Base-by-base conservation (phyloP, 1,140 invertebrate species). In the Schmidtea mediterranea region DNA sequence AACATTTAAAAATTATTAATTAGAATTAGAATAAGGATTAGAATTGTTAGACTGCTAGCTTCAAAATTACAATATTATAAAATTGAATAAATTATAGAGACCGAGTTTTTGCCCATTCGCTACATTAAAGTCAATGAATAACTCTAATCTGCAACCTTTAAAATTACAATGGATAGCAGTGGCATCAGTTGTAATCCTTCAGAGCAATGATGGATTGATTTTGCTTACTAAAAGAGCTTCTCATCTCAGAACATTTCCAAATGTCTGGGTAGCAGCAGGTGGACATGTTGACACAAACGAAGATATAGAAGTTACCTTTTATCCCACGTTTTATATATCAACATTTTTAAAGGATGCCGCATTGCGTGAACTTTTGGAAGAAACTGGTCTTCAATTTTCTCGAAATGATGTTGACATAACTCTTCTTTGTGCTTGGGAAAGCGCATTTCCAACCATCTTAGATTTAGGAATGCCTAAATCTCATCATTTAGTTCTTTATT, bases 211-310 rank as follows among this genome's bases (percentile, higher is more conserved):
- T 52, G 52, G 56, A 2, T 57, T 59, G 49, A 51, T 69, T 21
- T 49, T 69, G 18, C 52, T 69, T 12, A 66, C 63, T 6, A 55
- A 60, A 39, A 49, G 66, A 49, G 57, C 63, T 6, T 46, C 48
- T 3, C 58, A 61, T 50, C 58, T 69, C 49, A 52, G 60, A 36
- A 64, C 61, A 32, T 69, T 67, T 57, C 63, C 66, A 10, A 58
- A 61, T 2, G 52, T 61, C 8, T 69, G 66, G 66, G 65, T 67
- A n/a, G 64, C 65, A 53, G 36, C 22, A 57, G 57, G 57, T 48
- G 57, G 57, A 40, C 57, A 58, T 48, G 16, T 58, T 13, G 57
- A 58, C 46, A 23, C 46, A 49, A 54, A 58, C 54, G 57, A 58
- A 54, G 52, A 53, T 12, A 54, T 58, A 49, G 54, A 51, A 53